Evolutionary conservation across 2,888 invertebrate species (phyloP).

Genomic region (Orthonychiurus folsomi): DNA sequence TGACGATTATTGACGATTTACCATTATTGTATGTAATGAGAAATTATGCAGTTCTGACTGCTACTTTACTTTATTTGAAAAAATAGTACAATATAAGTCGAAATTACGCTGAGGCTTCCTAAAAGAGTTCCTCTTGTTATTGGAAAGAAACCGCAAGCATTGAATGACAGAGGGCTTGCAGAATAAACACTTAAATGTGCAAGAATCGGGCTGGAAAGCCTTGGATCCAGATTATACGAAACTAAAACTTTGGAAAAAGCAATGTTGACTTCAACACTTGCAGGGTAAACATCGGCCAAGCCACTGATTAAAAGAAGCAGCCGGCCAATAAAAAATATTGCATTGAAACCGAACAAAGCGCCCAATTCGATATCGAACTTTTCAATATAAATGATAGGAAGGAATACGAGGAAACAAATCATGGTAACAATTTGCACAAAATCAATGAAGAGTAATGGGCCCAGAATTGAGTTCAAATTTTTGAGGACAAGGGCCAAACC

Average conservation of each 20-base stretch:
- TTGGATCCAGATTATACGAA: conserved; percentile 1
- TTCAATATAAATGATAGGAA: conserved; percentile 15
- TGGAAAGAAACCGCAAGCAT: conserved; percentile 18
- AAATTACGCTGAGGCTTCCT: conserved; percentile 13
- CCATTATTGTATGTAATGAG: too few species aligned
- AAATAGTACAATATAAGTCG: conserved; percentile 17
- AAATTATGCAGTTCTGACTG: too few species aligned
- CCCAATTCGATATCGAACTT: conserved; percentile 2
- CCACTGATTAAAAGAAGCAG: conserved; percentile 17
- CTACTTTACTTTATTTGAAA: conserved; percentile 14
- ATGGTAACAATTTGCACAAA: conserved; percentile 16
- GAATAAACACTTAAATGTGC: conserved; percentile 16
- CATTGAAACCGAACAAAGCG: conserved; percentile 14
- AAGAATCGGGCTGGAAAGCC: conserved; percentile 16
- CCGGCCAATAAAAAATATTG: conserved; percentile 9
- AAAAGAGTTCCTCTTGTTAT: conserved; percentile 18
- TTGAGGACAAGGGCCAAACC: conserved; percentile 10
- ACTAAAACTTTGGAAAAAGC: conserved; percentile 14
- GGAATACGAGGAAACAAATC: conserved; percentile 17
- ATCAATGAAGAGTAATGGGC: conserved; percentile 18
- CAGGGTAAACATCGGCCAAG: conserved; percentile 21
- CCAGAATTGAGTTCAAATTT: conserved; percentile 14
- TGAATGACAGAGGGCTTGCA: conserved; percentile 16
- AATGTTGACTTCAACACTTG: conserved; percentile 14
- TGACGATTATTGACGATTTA: too few species aligned